These are phyloP conservation scores for Merops nubicus DNA, from an alignment of 2,113 vertebrate species.

Conservation along the genomic window DNA sequence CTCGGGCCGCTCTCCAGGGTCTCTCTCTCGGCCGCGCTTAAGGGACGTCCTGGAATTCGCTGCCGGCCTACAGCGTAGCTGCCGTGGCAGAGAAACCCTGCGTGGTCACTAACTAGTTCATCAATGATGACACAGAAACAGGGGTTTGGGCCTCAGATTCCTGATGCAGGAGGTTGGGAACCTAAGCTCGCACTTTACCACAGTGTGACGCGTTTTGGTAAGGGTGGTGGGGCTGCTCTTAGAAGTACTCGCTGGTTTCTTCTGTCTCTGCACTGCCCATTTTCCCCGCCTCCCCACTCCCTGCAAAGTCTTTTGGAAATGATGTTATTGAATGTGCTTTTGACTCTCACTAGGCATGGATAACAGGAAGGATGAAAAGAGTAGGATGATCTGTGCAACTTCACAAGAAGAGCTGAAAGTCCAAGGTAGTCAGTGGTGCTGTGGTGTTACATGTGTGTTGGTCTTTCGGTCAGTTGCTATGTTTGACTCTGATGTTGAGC, in stretches of 20 bases:
- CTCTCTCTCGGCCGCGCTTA: no score
- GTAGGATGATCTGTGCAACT: not conserved
- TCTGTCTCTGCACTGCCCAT: accelerated
- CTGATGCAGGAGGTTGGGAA: accelerated
- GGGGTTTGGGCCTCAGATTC: not conserved
- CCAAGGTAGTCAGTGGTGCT: slow-evolving; percentile 16
- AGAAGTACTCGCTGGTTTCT: accelerated
- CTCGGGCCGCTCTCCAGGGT: no score
- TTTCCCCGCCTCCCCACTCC: not conserved
- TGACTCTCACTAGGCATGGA: slow-evolving; percentile 59
- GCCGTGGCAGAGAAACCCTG: not conserved
- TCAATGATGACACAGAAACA: accelerated
- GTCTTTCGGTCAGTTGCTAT: accelerated
- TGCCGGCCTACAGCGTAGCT: accelerated
- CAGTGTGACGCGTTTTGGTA: accelerated
- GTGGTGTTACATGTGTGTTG: accelerated
- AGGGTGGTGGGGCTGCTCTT: accelerated
- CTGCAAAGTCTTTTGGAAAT: not conserved
- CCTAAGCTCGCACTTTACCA: accelerated
- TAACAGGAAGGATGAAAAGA: slow-evolving; percentile 29
- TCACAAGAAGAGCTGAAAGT: slow-evolving; percentile 49
- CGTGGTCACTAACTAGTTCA: accelerated
- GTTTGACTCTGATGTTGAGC: not conserved
- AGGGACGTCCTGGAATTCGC: not conserved
- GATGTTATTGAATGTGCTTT: accelerated